Evolutionary conservation across 2,888 invertebrate species (phyloP).

Genomic region (Melikaiella ostensackeni): DNA sequence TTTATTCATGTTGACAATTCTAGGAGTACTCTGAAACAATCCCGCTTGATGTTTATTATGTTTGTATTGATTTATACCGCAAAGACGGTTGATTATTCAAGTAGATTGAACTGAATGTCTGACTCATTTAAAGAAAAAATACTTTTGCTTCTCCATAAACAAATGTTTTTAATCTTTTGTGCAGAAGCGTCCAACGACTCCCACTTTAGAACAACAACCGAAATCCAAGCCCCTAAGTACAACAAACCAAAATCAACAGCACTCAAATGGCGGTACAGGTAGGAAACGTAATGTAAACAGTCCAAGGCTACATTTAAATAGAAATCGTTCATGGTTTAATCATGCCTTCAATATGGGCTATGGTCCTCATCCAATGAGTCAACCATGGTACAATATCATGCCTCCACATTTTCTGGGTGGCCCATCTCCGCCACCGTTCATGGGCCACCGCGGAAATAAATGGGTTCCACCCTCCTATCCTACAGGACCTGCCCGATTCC

Average conservation of each 20-base stretch:
- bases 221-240: slow-evolving; percentile 69
- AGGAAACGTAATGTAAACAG: slow-evolving; percentile 73
- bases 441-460: slow-evolving; percentile 69
- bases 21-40: no score
- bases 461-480: slow-evolving; percentile 72
- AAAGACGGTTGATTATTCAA: no score
- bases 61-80: no score
- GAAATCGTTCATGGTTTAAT: slow-evolving; percentile 74
- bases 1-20: no score
- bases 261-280: slow-evolving; percentile 58
- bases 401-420: slow-evolving; percentile 72
- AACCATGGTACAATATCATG: slow-evolving; percentile 72
- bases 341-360: slow-evolving; percentile 73
- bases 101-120: not conserved
- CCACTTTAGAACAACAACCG: slow-evolving; percentile 61
- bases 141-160: no score
- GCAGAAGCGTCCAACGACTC: slow-evolving; percentile 7
- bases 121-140: not conserved
- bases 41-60: no score
- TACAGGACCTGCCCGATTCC: slow-evolving; percentile 72
- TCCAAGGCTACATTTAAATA: slow-evolving; percentile 68
- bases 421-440: slow-evolving; percentile 73
- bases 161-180: slow-evolving; percentile 1
- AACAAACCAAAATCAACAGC: slow-evolving; percentile 64
- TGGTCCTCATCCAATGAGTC: slow-evolving; percentile 71